Conservation (phyloP, 2,113 vertebrate genomes). For the Psilopsiagon aurifrons region DNA sequence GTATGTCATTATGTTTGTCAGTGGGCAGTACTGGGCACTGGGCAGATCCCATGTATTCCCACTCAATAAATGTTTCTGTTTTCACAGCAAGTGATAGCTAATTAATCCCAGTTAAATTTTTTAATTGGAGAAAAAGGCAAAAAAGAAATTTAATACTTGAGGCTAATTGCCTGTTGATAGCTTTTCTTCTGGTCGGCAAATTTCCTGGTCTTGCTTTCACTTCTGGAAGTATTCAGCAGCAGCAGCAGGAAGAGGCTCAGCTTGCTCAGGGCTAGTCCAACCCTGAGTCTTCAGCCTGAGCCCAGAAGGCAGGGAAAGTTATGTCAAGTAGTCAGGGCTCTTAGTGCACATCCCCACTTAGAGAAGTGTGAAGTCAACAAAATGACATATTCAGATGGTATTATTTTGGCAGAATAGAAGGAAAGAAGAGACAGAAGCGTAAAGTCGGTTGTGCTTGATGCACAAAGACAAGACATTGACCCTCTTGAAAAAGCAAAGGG, state of each 20-base stretch:
- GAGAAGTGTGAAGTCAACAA: not conserved
- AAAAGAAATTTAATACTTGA: not conserved
- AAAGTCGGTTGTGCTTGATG: not conserved
- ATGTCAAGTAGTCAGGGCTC: not conserved
- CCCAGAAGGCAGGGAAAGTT: not conserved
- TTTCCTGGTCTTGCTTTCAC: not conserved
- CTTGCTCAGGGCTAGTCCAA: not conserved
- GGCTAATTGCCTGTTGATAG: not conserved
- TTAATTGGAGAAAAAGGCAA: not conserved
- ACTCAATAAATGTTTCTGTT: not conserved
- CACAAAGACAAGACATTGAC: not conserved
- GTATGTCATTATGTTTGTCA: not conserved
- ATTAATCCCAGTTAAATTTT: not conserved
- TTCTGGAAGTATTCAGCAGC: not conserved
- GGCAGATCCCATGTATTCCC: not conserved
- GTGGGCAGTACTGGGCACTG: not conserved
- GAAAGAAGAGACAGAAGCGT: not conserved
- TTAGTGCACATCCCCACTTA: rapidly evolving
- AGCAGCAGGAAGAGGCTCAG: not conserved
- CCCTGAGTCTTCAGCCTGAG: not conserved
- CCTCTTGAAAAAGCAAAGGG: not conserved
- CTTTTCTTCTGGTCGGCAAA: not conserved
- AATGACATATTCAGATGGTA: not conserved
- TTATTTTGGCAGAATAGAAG: not conserved
- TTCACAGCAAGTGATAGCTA: not conserved